Conservation (phyloP, 2,113 vertebrate genomes). For the Nibea albiflora region DNA sequence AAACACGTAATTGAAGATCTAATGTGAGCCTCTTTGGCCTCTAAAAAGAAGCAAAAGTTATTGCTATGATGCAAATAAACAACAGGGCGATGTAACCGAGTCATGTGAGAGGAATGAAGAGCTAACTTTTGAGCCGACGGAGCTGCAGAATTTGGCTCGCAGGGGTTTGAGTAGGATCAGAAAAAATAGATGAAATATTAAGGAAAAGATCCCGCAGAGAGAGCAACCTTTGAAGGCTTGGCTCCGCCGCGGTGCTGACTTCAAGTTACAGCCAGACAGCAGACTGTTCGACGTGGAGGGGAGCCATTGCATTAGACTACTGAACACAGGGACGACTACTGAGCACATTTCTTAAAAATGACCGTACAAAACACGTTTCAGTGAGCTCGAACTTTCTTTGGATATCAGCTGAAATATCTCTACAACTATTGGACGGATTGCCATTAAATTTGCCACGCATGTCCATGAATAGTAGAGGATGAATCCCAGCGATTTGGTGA, state of each 20-base stretch:
- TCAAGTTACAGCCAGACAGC: not conserved
- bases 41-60: not conserved
- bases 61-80: not conserved
- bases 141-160: not conserved
- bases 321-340: not conserved
- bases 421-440: not conserved
- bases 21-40: not conserved
- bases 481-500: not conserved
- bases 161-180: not conserved
- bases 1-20: not conserved
- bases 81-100: not conserved
- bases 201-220: not conserved
- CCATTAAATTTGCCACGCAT: not conserved
- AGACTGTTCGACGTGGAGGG: not conserved
- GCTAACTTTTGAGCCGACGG: not conserved
- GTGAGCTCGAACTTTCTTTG: no score
- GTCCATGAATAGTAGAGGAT: not conserved
- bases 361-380: not conserved
- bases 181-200: not conserved
- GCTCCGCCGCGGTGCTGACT: not conserved
- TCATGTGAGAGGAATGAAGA: not conserved
- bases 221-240: constrained; percentile 14
- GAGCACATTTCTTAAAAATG: not conserved
- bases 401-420: not conserved
- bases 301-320: not conserved